phyloP scores from a whole-genome alignment of 2,888 invertebrate species.

The Drosophila gaucha region DNA sequence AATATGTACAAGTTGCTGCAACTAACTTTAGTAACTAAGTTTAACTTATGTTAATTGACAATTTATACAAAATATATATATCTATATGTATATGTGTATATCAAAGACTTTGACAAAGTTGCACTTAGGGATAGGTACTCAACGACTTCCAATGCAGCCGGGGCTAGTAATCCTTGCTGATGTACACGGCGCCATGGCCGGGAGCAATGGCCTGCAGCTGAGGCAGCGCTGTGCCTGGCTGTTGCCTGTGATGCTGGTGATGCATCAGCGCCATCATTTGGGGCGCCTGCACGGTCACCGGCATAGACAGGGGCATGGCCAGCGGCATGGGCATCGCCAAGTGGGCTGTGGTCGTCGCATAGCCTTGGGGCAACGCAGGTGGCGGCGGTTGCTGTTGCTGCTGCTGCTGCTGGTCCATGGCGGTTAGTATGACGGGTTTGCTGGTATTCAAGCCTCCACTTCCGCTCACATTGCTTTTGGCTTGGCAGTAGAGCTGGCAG shows the following conservation, averaged over 20 bases:
- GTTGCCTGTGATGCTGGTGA: slow-evolving; percentile 46
- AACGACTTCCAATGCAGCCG: background rate
- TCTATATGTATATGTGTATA: background rate
- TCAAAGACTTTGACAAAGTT: slow-evolving; percentile 41
- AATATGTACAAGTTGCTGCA: background rate
- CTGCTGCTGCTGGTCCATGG: slow-evolving; percentile 28
- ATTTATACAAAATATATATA: slow-evolving; percentile 36
- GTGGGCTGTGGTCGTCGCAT: slow-evolving; percentile 25
- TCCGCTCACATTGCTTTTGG: slow-evolving; percentile 48
- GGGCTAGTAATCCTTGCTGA: slow-evolving; percentile 64
- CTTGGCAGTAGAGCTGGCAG: slow-evolving; percentile 79
- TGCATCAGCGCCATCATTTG: slow-evolving; percentile 70
- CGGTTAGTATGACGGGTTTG: slow-evolving; percentile 20
- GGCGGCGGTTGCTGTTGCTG: slow-evolving; percentile 15
- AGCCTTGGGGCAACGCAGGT: slow-evolving; percentile 11
- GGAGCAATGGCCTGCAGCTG: slow-evolving; percentile 40
- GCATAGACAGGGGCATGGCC: slow-evolving; percentile 59
- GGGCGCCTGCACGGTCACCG: slow-evolving; percentile 59
- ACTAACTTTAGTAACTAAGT: slow-evolving; percentile 3
- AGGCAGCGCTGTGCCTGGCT: slow-evolving; percentile 27
- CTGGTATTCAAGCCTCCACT: background rate
- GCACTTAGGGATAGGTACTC: slow-evolving; percentile 63
- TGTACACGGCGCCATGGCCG: slow-evolving; percentile 53
- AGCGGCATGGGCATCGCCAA: slow-evolving; percentile 51
- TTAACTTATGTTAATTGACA: slow-evolving; percentile 30